Conservation (phyloP, 2,113 vertebrate genomes). For the Tetrax tetrax region DNA sequence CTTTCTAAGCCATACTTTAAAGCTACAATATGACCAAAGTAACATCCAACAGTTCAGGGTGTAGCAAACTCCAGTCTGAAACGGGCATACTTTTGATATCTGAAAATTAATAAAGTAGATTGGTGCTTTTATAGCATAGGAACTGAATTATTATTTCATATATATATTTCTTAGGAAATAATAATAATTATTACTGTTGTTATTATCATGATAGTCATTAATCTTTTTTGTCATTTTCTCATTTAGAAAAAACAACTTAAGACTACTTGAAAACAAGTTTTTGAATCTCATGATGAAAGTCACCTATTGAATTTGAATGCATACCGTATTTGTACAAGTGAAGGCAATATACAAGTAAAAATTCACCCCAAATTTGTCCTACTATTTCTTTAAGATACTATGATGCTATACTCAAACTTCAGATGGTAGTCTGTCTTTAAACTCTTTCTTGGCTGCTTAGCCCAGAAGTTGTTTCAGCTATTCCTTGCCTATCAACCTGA, state of each 20-base stretch:
- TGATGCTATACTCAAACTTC: neutral
- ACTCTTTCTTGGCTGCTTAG: neutral
- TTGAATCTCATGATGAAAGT: neutral
- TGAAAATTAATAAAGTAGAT: neutral
- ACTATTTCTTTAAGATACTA: neutral
- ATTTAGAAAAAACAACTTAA: neutral
- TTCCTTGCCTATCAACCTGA: neutral
- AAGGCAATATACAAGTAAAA: neutral
- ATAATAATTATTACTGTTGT: no score
- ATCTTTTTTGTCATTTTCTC: neutral
- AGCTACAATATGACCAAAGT: neutral
- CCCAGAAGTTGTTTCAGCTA: neutral
- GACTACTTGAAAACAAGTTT: neutral
- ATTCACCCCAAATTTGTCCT: fast-evolving
- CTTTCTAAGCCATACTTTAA: neutral
- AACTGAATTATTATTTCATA: neutral
- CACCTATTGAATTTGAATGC: neutral
- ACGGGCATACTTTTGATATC: neutral
- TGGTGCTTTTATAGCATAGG: neutral
- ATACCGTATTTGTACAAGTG: neutral
- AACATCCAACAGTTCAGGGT: fast-evolving
- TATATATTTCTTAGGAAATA: neutral
- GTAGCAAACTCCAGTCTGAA: neutral
- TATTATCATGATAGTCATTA: neutral
- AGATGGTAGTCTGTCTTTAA: neutral